Base-by-base conservation (phyloP, 2,113 vertebrate species). In the Peromyscus californicus region DNA sequence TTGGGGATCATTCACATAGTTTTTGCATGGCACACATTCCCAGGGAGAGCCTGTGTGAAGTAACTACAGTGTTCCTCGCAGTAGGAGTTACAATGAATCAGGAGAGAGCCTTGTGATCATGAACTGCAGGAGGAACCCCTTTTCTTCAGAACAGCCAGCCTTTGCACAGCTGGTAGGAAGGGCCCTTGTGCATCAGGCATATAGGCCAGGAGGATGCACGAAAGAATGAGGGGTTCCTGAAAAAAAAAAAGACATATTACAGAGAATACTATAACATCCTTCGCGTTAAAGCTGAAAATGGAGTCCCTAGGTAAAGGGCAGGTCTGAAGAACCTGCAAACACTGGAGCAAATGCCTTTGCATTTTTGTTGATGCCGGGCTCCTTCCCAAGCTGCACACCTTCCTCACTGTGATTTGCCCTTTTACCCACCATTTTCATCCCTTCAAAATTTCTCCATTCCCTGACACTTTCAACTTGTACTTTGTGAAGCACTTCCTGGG, bases 281-380 rank as follows among this genome's bases (percentile, higher is more conserved):
- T 90, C 72, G 65, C 26, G 79, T 79, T 76, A 70, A 95, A 79
- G 61, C 94, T 11, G 91, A 79, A 96, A 79, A 33, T 63, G 63
- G 72, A 70, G 57, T 92, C 26, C 54, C 42, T n/a, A 33, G 16
- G 31, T 33, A 54, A 19, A 54, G n/a, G 4, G 5, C 22, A 26
- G 21, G 87, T 91, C 29, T 84, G 57, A 65, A 48, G 11, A 33
- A 12, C 3, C 3, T 33, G 59, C 67, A 42, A 89, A 63, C 29
- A 69, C 36, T 59, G 22, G 65, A 69, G 65, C 51, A 69, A 45
- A 61, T 1, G 39, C 1, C 5, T n/a, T 90, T 19, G 76, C 17
- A 4, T 70, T 61, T 76, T 54, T 83, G 7, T 63, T 26, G 12
- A 5, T 24, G 1, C 8, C 2, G 7, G 11, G 4, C 26, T 85